These are phyloP conservation scores for Felis chaus DNA, from an alignment of 2,113 vertebrate genomes.

Conservation along the genomic window DNA sequence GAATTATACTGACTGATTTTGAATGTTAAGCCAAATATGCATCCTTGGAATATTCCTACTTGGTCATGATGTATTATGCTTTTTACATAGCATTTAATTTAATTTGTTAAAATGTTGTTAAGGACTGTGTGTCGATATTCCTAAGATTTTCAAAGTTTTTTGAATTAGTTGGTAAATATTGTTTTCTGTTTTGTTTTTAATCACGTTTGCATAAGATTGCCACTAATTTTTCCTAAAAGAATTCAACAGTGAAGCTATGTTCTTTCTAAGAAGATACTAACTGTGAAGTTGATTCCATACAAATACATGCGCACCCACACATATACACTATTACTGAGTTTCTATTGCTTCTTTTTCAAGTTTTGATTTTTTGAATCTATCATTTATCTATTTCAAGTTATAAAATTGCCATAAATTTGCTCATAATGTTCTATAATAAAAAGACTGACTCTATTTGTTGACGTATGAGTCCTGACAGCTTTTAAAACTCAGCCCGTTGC, in stretches of 20 bases:
- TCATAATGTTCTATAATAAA: neutral
- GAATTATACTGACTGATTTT: neutral
- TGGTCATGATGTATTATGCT: neutral
- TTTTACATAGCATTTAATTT: neutral
- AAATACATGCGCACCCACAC: neutral
- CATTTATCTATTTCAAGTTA: neutral
- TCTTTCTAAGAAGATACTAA: neutral
- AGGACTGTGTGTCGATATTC: neutral
- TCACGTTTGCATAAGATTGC: neutral
- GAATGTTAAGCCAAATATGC: neutral
- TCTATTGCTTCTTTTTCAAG: neutral
- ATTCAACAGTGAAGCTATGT: neutral
- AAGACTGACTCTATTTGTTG: neutral
- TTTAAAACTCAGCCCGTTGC: neutral
- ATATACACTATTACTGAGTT: neutral
- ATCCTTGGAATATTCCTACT: neutral
- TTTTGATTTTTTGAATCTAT: neutral
- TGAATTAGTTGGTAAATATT: neutral
- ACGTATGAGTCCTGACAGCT: neutral
- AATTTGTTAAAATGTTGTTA: neutral
- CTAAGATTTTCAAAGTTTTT: neutral
- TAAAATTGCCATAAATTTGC: neutral
- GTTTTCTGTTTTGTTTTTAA: neutral
- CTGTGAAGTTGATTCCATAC: neutral
- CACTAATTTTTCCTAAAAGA: neutral